Evolutionary conservation across 2,888 invertebrate species (phyloP).

Genomic region (Agrypnus murinus): DNA sequence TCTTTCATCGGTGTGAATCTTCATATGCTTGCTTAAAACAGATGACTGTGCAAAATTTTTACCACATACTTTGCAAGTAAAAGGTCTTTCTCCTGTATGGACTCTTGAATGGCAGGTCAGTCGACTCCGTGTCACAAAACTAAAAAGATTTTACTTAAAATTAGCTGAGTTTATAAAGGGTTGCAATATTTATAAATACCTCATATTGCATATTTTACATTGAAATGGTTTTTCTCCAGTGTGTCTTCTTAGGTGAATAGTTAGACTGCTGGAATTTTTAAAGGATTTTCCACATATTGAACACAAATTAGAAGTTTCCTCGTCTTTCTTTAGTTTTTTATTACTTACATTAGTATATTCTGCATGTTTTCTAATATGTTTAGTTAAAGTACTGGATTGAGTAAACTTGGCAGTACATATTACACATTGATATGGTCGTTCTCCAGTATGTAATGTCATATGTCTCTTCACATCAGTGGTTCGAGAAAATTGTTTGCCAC

Average conservation of each 20-base stretch:
- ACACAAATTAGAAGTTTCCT: conserved; percentile 60
- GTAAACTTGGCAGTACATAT: conserved; percentile 59
- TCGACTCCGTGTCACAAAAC: conserved; percentile 63
- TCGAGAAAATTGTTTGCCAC: conserved; percentile 58
- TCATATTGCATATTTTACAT: conserved; percentile 61
- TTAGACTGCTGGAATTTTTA: conserved; percentile 61
- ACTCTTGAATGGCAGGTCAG: conserved; percentile 59
- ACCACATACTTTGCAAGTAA: conserved; percentile 57
- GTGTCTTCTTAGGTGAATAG: conserved; percentile 60
- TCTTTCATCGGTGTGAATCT: conserved; percentile 59
- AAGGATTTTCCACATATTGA: conserved; percentile 64
- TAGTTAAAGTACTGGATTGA: conserved; percentile 60
- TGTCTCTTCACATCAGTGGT: conserved; percentile 62
- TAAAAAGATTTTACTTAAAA: conserved; percentile 51
- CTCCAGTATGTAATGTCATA: conserved; percentile 61
- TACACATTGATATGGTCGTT: conserved; percentile 59
- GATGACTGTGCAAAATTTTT: conserved; percentile 62
- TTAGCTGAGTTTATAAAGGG: not conserved
- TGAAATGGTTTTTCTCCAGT: conserved; percentile 55
- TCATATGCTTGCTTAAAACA: conserved; percentile 58
- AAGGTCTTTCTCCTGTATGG: conserved; percentile 21
- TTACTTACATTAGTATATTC: conserved; percentile 47
- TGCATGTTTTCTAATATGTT: conserved; percentile 57
- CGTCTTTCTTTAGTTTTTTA: conserved; percentile 38
- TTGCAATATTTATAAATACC: conserved; percentile 52